Evolutionary conservation across 2,888 invertebrate genomes (phyloP).

Genomic region (Diarsia brunnea): DNA sequence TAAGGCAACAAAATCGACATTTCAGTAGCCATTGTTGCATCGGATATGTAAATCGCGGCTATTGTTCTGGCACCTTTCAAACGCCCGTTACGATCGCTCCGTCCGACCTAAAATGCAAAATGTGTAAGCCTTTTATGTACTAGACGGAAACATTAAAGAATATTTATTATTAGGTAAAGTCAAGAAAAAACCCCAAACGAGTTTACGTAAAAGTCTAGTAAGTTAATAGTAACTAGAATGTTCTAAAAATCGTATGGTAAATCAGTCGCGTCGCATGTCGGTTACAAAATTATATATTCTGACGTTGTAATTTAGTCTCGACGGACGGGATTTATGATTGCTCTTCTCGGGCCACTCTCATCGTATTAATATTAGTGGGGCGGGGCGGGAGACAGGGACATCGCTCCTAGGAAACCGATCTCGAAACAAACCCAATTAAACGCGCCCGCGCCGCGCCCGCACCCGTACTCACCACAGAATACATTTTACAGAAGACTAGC

Average conservation of each 20-base stretch:
- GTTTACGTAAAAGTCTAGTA: background rate
- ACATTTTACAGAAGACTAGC: background rate
- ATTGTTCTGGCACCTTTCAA: conserved; percentile 65
- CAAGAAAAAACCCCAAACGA: background rate
- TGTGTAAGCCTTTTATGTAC: conserved; percentile 21
- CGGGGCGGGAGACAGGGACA: conserved; percentile 60
- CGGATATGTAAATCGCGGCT: conserved; percentile 66
- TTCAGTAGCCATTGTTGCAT: conserved; percentile 43
- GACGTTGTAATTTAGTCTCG: conserved; percentile 73
- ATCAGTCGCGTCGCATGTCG: conserved; percentile 59
- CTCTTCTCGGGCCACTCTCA: conserved; percentile 68
- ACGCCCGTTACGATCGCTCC: conserved; percentile 59
- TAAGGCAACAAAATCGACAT: conserved; percentile 45
- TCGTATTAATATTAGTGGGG: conserved; percentile 72
- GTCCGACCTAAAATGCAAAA: conserved; percentile 33
- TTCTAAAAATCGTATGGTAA: conserved; percentile 54
- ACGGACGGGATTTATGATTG: conserved; percentile 76
- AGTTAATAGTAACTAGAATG: background rate
- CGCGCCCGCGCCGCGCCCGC: conserved; percentile 61
- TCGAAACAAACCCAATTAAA: conserved; percentile 77
- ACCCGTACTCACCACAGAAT: conserved; percentile 28
- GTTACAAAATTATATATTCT: conserved; percentile 71
- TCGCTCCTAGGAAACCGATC: conserved; percentile 69
- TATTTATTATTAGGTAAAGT: background rate
- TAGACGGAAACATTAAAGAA: background rate